phyloP scores from a whole-genome alignment of 64 coral and sea anemone genomes.

The Montipora foliosa region DNA sequence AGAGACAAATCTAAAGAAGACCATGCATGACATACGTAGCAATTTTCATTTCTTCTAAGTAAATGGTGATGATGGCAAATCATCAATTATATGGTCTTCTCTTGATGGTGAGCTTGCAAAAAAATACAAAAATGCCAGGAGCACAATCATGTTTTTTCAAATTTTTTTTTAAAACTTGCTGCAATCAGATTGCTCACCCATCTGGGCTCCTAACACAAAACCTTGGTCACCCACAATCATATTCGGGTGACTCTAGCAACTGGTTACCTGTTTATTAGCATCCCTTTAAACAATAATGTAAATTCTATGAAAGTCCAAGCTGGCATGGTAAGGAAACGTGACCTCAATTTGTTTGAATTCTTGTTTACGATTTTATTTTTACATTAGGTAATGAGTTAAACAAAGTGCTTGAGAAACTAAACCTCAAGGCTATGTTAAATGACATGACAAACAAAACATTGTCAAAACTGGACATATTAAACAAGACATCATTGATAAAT shows the following conservation, averaged over 20 bases:
- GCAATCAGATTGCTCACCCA: no score
- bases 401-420: slow-evolving; percentile 19
- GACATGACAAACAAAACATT: slow-evolving; percentile 9
- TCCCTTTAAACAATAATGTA: no score
- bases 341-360: no score
- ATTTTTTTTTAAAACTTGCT: no score
- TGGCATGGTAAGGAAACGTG: no score
- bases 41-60: slow-evolving; percentile 51
- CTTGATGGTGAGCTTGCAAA: slow-evolving; percentile 19
- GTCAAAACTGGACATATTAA: slow-evolving; percentile 21
- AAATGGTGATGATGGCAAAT: slow-evolving; percentile 56
- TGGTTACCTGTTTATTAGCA: no score
- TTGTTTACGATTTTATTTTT: neutral
- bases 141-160: no score
- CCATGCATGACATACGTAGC: slow-evolving; percentile 14
- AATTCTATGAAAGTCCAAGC: no score
- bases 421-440: slow-evolving; percentile 3
- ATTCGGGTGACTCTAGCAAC: no score
- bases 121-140: neutral
- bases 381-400: slow-evolving; percentile 27
- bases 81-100: slow-evolving; percentile 33
- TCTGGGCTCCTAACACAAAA: no score
- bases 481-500: neutral
- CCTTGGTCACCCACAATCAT: no score
- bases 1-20: neutral